Base-by-base conservation (phyloP, 2,113 vertebrate genomes). In the Phylloscopus whistleri region DNA sequence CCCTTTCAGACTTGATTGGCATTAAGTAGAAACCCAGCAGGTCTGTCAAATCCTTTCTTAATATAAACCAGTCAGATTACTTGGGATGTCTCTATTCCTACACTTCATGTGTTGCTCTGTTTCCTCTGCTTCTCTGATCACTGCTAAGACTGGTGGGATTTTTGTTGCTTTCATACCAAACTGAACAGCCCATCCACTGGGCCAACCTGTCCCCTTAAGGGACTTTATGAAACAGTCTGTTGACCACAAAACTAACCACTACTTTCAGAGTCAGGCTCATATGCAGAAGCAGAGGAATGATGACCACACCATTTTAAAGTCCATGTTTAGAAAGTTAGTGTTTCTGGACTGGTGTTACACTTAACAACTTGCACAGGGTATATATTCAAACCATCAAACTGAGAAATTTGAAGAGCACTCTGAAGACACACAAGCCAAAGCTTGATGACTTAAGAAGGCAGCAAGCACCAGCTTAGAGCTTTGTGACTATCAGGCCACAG, bases 171-270 rank as follows among this genome's bases (percentile, higher is more conserved):
- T 98, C 97, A 96, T 94, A 97, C 69, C 78, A 95, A 84, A 91
- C 24, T n/a, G 53, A 95, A 79, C 31, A 43, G 41, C 49, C 26
- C 43, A 72, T 82, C 56, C 48, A 87, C 48, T 85, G 66, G 87
- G 89, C 94, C 95, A 97, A 96, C 92, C 89, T 97, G 95, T 81
- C 87, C 52, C 60, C 86, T 95, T 94, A 94, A 96, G 75, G 79
- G 94, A 93, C 95, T 97, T 97, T 75, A 82, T 90, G 82, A 96
- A 97, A 94, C 94, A 94, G 76, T 73, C 93, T 93, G 63, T 92
- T 96, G 95, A 97, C 97, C 95, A 97, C 93, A 97, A 68, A 95
- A 53, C 63, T 89, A 97, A 97, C 92, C 90, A 96, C 92, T 51
- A n/a, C 83, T 63, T 96, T 78, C 89, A 92, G 74, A 56, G 90